These are phyloP conservation scores for Callyntrura sp. DNA, from an alignment of 2,888 invertebrate species.

Conservation along the genomic window DNA sequence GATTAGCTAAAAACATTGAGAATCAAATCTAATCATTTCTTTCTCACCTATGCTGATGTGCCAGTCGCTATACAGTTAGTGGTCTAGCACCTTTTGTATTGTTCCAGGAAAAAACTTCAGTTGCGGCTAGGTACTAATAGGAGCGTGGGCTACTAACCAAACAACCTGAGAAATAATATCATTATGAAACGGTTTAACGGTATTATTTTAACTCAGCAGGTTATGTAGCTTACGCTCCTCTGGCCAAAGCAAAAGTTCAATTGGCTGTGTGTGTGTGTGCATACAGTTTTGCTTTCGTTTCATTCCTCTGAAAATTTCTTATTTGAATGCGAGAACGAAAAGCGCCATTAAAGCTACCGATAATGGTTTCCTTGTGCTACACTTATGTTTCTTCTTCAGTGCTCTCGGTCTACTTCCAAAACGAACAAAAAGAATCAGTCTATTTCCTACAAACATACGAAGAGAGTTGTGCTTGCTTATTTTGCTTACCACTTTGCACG, in stretches of 20 bases:
- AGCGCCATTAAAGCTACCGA: conserved; percentile 59
- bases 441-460: background rate
- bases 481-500: conserved; percentile 57
- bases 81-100: conserved; percentile 2
- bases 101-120: background rate
- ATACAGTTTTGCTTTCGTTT: conserved; percentile 34
- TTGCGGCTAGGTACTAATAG: background rate
- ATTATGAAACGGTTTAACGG: conserved; percentile 1
- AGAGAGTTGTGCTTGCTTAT: conserved; percentile 12
- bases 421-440: background rate
- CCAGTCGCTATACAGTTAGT: background rate
- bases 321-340: conserved; percentile 60
- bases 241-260: conserved; percentile 25
- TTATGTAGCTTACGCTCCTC: background rate
- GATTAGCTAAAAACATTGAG: conserved; percentile 43
- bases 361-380: conserved; percentile 62
- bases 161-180: conserved; percentile 21
- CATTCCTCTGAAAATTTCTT: conserved; percentile 54
- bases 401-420: conserved; percentile 27
- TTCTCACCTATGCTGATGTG: conserved; percentile 13
- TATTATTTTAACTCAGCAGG: conserved; percentile 24
- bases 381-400: conserved; percentile 26
- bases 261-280: background rate
- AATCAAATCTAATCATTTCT: conserved; percentile 23
- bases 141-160: conserved; percentile 36